phyloP scores from a whole-genome alignment of 2,113 vertebrate genomes.

The Pluvialis apricaria region DNA sequence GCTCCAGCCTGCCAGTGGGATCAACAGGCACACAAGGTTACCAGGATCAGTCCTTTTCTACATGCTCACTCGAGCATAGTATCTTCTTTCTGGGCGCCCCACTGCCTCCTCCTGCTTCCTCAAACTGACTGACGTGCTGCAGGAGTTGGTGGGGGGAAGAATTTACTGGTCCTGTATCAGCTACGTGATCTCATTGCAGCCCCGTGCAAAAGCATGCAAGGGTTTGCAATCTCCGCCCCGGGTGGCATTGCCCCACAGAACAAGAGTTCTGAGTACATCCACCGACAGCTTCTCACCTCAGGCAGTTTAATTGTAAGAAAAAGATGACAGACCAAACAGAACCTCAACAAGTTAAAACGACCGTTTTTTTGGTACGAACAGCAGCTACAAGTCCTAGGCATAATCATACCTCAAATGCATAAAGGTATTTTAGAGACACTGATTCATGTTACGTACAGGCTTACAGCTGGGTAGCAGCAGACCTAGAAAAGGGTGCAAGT shows the following conservation, averaged over 20 bases:
- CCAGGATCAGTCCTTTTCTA: neutral
- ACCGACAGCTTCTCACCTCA: neutral
- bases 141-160: neutral
- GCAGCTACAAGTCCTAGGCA: too few relatives aligned
- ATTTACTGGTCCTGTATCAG: neutral
- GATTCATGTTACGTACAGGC: too few relatives aligned
- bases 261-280: neutral
- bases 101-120: neutral
- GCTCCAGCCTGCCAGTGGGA: neutral
- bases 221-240: rapidly evolving
- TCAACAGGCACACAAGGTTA: neutral
- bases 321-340: neutral
- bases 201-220: neutral
- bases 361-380: neutral
- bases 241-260: neutral
- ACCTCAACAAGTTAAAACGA: neutral
- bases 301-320: neutral
- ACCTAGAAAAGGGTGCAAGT: too few relatives aligned
- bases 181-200: neutral
- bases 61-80: rapidly evolving
- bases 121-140: neutral
- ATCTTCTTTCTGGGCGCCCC: neutral
- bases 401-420: too few relatives aligned
- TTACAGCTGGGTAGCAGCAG: too few relatives aligned
- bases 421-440: too few relatives aligned